Base-by-base conservation (phyloP, 1,140 invertebrate species). In the Idris sp. region DNA sequence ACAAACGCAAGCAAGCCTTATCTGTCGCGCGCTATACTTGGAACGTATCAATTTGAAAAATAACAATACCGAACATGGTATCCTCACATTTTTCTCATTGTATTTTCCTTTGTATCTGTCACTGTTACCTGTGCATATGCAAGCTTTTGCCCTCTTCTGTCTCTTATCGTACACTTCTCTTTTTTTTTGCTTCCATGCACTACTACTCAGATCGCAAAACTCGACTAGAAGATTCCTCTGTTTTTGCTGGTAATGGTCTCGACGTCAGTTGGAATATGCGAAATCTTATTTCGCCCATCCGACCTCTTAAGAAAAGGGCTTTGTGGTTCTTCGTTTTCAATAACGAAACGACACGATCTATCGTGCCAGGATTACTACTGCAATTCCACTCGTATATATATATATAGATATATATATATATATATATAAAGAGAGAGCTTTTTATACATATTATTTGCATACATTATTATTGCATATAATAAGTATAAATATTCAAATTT, bases 211-310 rank as follows among this genome's bases (percentile, higher is more conserved):
- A 64, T 75, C 64, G 76, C 44, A 46, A 59, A 56, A 74, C 56
- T 51, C 62, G 44, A 59, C 54, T 74, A 62, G 67, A 74, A 76
- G 58, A 76, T 79, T 80, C 76, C 75, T 78, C 78, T 83, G 81
- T 82, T 81, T 82, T 76, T 79, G 64, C 73, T 78, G 76, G 81
- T 85, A 85, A 85, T 86, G 84, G 83, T 81, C 79, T 79, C 83
- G 83, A 85, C 83, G 82, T 84, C 83, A 85, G 80, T 82, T 74
- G 80, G 81, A 86, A 86, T 84, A 84, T 82, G 83, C 80, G 79
- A 86, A 86, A 86, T 86, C 83, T 84, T 86, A 84, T 86, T 86
- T 84, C 79, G 79, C 69, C 76, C 62, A 72, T 74, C 61, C 71
- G 30, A 71, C 62, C 76, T 56, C 69, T 73, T 59, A 74, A 68